A percentile compares a stretch with the other conserved stretches of the same genome.
Conservation (phyloP, 2,797 vertebrate genomes). For the Phrynocephalus vlangalii region DNA sequence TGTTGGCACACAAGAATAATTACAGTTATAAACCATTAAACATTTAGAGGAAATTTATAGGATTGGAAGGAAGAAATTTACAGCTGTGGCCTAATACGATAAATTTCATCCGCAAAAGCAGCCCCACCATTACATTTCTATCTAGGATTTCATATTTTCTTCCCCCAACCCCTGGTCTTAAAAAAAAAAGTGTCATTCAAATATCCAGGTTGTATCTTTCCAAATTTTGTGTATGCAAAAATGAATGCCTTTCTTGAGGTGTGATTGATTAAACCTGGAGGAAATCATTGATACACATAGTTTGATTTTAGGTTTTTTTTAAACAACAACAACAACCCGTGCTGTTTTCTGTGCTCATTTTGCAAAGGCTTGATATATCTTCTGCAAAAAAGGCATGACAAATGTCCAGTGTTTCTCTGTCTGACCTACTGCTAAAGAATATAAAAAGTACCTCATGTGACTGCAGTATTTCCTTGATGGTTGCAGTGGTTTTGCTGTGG, state of each 20-base stretch:
- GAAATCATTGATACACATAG: constrained; percentile 47
- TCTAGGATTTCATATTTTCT: constrained; percentile 55
- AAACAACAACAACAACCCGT: constrained; percentile 33
- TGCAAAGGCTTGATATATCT: constrained; percentile 12
- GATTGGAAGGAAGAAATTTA: constrained; percentile 77
- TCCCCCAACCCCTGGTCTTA: background rate
- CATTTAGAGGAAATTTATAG: constrained; percentile 82
- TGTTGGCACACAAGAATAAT: constrained; percentile 83
- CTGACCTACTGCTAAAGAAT: background rate
- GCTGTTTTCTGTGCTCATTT: constrained; percentile 24
- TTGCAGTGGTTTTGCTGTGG: background rate
- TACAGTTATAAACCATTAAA: constrained; percentile 84
- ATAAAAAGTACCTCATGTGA: background rate
- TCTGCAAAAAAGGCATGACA: constrained; percentile 5
- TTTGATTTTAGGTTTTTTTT: constrained; percentile 13
- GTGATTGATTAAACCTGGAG: constrained; percentile 58
- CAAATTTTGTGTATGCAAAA: constrained; percentile 51
- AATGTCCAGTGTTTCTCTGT: background rate
- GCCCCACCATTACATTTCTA: constrained; percentile 69
- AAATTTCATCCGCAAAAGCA: constrained; percentile 75
- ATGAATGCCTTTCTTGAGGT: constrained; percentile 50
- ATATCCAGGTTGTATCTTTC: constrained; percentile 39
- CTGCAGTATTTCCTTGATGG: too few species aligned
- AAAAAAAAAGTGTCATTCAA: constrained; percentile 52
- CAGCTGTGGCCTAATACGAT: constrained; percentile 73